A percentile compares a stretch with the other conserved stretches of the same genome.
Conservation (phyloP, 1,140 invertebrate species). For the Drosophila repleta region DNA sequence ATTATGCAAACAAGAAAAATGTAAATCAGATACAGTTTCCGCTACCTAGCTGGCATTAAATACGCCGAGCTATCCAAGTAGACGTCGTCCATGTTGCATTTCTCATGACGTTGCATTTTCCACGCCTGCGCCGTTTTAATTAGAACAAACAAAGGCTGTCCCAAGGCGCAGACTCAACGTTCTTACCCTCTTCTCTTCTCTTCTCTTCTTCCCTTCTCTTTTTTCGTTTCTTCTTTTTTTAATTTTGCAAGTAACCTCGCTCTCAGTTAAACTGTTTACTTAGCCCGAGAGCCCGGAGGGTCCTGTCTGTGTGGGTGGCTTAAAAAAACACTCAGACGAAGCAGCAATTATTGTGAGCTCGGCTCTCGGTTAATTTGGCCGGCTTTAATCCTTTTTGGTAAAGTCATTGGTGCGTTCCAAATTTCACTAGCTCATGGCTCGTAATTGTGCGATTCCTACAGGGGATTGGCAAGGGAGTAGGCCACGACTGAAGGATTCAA, state of each 20-base stretch:
- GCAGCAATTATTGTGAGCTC: slow-evolving; percentile 49
- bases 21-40: neutral
- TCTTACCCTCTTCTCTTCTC: neutral
- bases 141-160: slow-evolving; percentile 57
- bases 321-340: slow-evolving; percentile 56
- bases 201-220: slow-evolving; percentile 2
- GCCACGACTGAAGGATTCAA: slow-evolving; percentile 40
- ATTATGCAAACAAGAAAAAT: slow-evolving; percentile 48
- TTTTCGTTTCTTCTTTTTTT: slow-evolving; percentile 16
- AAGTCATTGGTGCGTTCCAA: slow-evolving; percentile 60
- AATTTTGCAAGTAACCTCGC: slow-evolving; percentile 60
- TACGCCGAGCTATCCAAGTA: neutral
- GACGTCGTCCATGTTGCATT: slow-evolving; percentile 21
- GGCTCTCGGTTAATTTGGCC: slow-evolving; percentile 51
- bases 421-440: slow-evolving; percentile 48
- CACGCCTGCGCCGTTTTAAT: slow-evolving; percentile 59
- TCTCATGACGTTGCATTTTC: slow-evolving; percentile 61
- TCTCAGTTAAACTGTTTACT: slow-evolving; percentile 58
- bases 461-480: slow-evolving; percentile 11
- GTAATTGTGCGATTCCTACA: slow-evolving; percentile 46
- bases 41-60: slow-evolving; percentile 23
- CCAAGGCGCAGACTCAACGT: slow-evolving; percentile 29
- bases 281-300: slow-evolving; percentile 30
- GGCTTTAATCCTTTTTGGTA: slow-evolving; percentile 61
- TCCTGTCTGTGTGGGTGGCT: slow-evolving; percentile 57